Base-by-base conservation (phyloP, 2,888 invertebrate species). In the Choristoneura rosaceana region DNA sequence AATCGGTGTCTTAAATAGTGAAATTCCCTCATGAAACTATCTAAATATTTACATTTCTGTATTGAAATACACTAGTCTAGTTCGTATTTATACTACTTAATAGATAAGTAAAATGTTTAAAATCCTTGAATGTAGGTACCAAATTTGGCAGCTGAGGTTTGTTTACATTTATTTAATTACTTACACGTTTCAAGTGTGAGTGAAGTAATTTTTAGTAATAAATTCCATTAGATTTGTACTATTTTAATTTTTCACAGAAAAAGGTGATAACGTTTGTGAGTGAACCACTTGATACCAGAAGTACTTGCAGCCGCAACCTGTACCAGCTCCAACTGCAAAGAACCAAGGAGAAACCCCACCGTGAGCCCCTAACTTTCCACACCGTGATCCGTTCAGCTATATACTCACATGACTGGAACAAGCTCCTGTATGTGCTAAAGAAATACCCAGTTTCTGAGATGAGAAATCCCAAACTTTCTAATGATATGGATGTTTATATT, bases 391-490 rank as follows among this genome's bases (percentile, higher is more conserved):
- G 82, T 47, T 82, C 80, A 15, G 92, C 94, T 0, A 84, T 93
- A 12, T 90, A 92, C 59, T 81, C 87, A 0, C 94, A 94, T 15
- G 83, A 92, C 69, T 94, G 93, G 93, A 85, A 91, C 67, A 89
- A 87, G 70, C 76, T 93, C 2, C 66, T 89, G 25, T 91, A 87
- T 74, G 75, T 94, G 9, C 75, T 94, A 52, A 89, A 84, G 70
- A 89, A 87, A 70, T 84, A 85, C 3, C 90, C 92, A 0, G 84
- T 85, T 0, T 89, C 87, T 86, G 84, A 89, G 69, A 64, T 64
- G 64, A 50, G 64, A 17, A 2, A 64, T 3, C 33, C 33, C 0
- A 47, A 64, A 55, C 2, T 25, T 17, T 10, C 15, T 5, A 64
- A 9, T 50, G 47, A 85, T 47, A 55, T 81, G 66, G 77, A 81